These are phyloP conservation scores for Psophia crepitans DNA, from an alignment of 2,113 vertebrate species.

Conservation along the genomic window DNA sequence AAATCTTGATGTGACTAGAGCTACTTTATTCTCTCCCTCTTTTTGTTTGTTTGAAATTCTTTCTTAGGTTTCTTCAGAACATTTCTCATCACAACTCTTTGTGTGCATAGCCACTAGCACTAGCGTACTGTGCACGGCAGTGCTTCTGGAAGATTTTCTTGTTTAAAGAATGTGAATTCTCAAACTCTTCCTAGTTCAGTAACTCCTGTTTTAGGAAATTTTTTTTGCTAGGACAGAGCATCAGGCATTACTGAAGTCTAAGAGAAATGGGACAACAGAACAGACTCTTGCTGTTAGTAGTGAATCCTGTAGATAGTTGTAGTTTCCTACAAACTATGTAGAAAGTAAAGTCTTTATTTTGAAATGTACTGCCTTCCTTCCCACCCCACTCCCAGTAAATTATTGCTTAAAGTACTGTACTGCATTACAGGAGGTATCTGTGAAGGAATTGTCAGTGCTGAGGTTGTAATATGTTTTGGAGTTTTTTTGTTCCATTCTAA, in stretches of 20 bases:
- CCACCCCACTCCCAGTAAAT: not conserved
- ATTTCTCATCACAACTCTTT: not conserved
- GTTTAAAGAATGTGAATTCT: not conserved
- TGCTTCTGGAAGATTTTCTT: not conserved
- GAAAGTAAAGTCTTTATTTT: not conserved
- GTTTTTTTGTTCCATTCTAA: not conserved
- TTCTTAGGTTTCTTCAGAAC: not conserved
- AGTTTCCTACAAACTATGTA: not conserved
- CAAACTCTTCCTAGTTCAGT: not conserved
- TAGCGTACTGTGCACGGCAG: accelerated
- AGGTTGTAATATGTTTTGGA: not conserved
- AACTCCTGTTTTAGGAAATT: not conserved
- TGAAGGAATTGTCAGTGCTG: not conserved
- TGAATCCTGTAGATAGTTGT: not conserved
- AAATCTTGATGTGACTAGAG: not conserved
- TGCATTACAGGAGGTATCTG: not conserved
- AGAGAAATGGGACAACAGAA: not conserved
- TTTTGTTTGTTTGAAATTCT: not conserved
- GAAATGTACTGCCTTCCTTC: not conserved
- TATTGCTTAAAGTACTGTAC: not conserved
- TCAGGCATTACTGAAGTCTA: not conserved
- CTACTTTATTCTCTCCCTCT: not conserved
- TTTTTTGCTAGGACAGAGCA: not conserved
- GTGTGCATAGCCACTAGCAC: not conserved
- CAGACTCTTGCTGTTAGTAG: not conserved